Percentiles rank a stretch among this genome's conserved stretches.
These are phyloP conservation scores for Pristiophorus japonicus DNA, from an alignment of 2,113 vertebrate genomes.

Conservation along the genomic window DNA sequence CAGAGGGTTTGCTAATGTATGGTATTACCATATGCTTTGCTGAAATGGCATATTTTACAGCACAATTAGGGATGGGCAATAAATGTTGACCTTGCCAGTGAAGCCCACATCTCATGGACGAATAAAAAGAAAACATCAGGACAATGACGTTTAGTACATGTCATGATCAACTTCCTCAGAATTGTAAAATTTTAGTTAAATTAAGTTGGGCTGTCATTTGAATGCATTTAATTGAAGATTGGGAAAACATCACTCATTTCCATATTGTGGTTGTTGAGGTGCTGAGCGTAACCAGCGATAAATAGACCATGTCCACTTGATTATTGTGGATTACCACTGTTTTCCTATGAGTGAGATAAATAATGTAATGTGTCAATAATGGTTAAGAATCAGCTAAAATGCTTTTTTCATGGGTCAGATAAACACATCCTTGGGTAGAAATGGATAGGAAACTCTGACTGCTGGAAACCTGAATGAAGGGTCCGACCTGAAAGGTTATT, in stretches of 20 bases:
- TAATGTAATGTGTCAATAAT: background rate
- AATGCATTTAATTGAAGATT: background rate
- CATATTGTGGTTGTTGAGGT: background rate
- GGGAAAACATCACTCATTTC: background rate
- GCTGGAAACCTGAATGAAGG: background rate
- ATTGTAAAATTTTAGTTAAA: background rate
- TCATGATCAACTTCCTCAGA: background rate
- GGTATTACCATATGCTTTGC: background rate
- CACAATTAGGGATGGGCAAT: too few relatives aligned
- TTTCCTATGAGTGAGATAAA: background rate
- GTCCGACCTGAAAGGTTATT: background rate
- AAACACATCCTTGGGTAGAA: background rate
- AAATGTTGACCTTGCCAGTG: too few relatives aligned
- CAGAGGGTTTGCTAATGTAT: background rate
- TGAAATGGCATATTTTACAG: slow-evolving; percentile 19
- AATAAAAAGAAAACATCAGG: too few relatives aligned
- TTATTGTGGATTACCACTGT: background rate
- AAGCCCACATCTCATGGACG: too few relatives aligned
- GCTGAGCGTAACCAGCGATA: background rate
- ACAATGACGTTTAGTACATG: background rate
- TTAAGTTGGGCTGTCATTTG: background rate
- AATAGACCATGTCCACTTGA: background rate
- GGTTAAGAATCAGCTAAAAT: background rate
- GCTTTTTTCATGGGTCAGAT: background rate
- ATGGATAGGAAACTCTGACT: background rate